Conservation (phyloP, 2,113 vertebrate genomes). For the Mus musculus region DNA sequence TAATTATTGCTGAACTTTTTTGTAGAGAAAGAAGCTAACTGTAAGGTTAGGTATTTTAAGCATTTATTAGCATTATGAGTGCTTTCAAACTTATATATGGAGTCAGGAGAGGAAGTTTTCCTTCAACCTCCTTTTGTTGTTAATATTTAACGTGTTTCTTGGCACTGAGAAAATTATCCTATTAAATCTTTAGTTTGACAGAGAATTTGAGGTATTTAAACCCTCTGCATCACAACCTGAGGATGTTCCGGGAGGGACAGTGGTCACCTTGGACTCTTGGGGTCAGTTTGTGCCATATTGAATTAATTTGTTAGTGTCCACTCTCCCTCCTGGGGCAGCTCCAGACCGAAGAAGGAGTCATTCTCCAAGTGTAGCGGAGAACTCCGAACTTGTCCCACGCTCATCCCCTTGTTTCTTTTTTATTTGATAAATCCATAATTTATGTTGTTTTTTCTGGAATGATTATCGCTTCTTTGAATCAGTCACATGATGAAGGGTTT, state of each 20-base stretch:
- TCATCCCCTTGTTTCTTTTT: background rate
- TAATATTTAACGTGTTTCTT: slow-evolving; percentile 55
- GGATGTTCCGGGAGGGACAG: background rate
- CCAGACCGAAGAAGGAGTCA: background rate
- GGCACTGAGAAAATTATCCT: slow-evolving; percentile 34
- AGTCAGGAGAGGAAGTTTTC: slow-evolving; percentile 40
- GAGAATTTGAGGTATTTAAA: slow-evolving; percentile 54
- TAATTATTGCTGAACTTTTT: slow-evolving; percentile 38
- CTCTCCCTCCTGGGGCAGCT: background rate
- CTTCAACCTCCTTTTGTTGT: slow-evolving; percentile 37
- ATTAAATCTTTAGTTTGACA: slow-evolving; percentile 3
- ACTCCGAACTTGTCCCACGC: background rate
- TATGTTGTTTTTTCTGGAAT: background rate
- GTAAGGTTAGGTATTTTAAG: background rate
- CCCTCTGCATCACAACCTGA: background rate
- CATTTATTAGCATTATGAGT: background rate
- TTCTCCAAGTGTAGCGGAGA: background rate
- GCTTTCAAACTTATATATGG: background rate
- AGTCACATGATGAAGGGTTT: background rate
- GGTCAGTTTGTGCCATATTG: background rate
- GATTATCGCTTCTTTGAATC: background rate
- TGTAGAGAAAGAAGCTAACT: background rate
- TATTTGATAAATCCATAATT: slow-evolving; percentile 22
- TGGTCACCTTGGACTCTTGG: background rate
- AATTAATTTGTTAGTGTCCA: background rate